phyloP scores from a whole-genome alignment of 2,797 vertebrate genomes.

The Malacoraja senta region DNA sequence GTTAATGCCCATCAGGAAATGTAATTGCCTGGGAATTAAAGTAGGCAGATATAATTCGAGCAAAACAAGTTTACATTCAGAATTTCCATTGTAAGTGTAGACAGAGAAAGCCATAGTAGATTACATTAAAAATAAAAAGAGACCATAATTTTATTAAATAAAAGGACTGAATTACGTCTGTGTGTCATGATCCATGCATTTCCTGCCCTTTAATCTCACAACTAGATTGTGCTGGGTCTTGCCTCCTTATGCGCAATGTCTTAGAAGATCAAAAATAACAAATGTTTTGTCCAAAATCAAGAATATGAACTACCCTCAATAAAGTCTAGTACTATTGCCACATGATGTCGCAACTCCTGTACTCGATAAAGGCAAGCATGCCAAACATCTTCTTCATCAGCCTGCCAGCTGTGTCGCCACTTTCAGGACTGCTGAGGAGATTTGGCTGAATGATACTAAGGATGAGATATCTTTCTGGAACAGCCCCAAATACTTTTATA shows the following conservation, averaged over 20 bases:
- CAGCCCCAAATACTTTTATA: neutral
- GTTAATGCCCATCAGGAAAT: neutral
- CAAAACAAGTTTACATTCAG: neutral
- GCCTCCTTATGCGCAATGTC: neutral
- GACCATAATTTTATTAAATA: neutral
- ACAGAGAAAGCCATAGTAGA: neutral
- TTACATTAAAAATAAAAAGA: neutral
- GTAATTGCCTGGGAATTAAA: neutral
- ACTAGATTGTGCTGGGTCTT: neutral
- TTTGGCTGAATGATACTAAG: neutral
- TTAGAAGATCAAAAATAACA: neutral
- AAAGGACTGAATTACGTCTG: neutral
- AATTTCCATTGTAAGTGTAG: neutral
- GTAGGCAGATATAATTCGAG: neutral
- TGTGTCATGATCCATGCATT: neutral
- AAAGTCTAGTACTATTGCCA: too few relatives aligned
- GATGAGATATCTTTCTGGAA: neutral
- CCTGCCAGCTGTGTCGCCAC: too few relatives aligned
- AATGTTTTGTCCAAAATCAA: neutral
- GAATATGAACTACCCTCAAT: neutral
- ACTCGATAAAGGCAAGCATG: too few relatives aligned
- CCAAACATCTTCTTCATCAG: too few relatives aligned
- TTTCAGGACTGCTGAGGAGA: neutral
- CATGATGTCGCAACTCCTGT: too few relatives aligned
- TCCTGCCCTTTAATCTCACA: neutral